These are phyloP conservation scores for Heliconius hewitsoni DNA, from an alignment of 1,140 invertebrate species.

Conservation along the genomic window DNA sequence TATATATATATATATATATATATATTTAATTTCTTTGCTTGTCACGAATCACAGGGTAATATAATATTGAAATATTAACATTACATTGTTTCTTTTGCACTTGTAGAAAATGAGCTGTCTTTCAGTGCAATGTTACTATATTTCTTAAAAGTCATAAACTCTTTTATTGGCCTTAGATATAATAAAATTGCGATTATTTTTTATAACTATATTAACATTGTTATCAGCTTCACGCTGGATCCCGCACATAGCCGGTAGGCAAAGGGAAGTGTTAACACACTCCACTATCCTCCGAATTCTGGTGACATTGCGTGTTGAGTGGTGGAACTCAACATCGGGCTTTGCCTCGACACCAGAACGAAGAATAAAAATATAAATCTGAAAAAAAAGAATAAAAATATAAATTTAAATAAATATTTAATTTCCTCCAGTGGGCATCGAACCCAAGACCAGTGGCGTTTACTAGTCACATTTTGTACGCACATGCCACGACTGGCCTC, in stretches of 20 bases:
- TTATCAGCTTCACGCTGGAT: not conserved
- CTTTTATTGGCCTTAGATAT: not conserved
- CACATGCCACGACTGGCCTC: too few species aligned
- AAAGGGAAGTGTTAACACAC: too few species aligned
- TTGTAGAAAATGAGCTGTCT: not conserved
- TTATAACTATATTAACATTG: not conserved
- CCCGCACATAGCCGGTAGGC: too few species aligned
- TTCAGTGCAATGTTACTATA: not conserved
- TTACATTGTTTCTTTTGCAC: not conserved
- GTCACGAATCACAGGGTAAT: not conserved
- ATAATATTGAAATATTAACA: not conserved
- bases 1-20: conserved; percentile 2
- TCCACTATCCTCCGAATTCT: too few species aligned
- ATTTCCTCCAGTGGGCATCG: too few species aligned
- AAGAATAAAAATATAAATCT: not conserved
- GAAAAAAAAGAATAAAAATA: too few species aligned
- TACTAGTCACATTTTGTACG: too few species aligned
- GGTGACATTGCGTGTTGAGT: too few species aligned
- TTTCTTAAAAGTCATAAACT: not conserved
- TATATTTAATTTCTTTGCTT: conserved; percentile 26
- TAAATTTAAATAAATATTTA: too few species aligned
- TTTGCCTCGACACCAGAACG: not conserved
- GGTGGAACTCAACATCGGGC: too few species aligned
- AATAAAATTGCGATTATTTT: not conserved
- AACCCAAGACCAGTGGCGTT: too few species aligned